Conservation (phyloP, 1,140 invertebrate species). For the Aleiodes sp. region DNA sequence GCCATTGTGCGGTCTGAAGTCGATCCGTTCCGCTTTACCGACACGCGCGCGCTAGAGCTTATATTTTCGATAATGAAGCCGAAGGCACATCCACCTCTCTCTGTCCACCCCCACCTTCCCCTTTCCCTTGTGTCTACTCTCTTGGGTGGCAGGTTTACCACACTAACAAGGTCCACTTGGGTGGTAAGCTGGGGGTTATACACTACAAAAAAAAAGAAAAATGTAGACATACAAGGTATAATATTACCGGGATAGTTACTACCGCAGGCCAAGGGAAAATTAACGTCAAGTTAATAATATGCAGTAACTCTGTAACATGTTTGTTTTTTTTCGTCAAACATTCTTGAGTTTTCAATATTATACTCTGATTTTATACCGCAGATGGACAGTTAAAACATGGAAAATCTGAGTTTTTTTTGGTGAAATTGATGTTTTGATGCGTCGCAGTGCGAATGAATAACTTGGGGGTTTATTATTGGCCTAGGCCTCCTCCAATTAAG, state of each 20-base stretch:
- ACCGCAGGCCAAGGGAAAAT: background rate
- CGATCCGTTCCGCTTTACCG: conserved; percentile 4
- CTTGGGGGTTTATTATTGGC: conserved; percentile 70
- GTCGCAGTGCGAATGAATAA: no score
- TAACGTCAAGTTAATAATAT: background rate
- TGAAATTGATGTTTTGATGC: no score
- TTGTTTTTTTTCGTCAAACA: no score
- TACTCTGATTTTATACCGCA: no score
- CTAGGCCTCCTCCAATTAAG: conserved; percentile 72
- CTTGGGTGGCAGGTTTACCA: conserved; percentile 53
- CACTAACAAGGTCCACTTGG: conserved; percentile 62
- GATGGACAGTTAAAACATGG: no score
- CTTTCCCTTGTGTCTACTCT: conserved; percentile 39
- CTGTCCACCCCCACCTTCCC: conserved; percentile 29
- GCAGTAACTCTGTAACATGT: background rate
- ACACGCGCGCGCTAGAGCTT: conserved; percentile 31
- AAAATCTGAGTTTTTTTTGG: no score
- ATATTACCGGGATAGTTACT: conserved; percentile 46
- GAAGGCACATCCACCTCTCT: conserved; percentile 40
- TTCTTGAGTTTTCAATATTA: no score
- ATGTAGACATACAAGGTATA: conserved; percentile 46
- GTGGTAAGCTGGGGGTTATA: conserved; percentile 47
- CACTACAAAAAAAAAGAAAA: conserved; percentile 26
- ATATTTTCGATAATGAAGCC: conserved; percentile 48
- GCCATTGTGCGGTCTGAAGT: background rate